These are phyloP conservation scores for Cercopithecus neglectus DNA, from an alignment of 2,797 vertebrate species.

Conservation along the genomic window DNA sequence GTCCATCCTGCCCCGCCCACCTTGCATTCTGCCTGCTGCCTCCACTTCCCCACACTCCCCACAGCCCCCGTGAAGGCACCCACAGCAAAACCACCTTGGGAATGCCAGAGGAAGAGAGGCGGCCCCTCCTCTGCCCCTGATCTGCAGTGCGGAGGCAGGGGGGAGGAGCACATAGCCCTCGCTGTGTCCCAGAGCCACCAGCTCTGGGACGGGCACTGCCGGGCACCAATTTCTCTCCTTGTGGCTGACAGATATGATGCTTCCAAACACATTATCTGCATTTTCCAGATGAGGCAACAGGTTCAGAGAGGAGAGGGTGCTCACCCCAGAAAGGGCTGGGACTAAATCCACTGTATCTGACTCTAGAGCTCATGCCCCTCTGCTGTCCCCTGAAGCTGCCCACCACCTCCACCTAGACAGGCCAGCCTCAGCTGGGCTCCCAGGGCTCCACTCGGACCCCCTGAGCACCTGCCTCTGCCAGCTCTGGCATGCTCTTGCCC, in stretches of 20 bases:
- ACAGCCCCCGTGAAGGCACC: background rate
- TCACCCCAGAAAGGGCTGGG: background rate
- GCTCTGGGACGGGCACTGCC: background rate
- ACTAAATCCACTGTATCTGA: background rate
- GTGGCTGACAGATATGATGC: rapidly evolving
- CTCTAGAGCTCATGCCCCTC: background rate
- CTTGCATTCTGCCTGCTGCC: background rate
- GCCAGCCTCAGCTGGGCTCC: background rate
- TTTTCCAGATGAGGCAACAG: background rate
- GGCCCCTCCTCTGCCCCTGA: background rate
- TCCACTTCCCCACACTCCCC: background rate
- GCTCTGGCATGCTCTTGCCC: background rate
- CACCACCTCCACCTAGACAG: background rate
- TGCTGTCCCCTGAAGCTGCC: rapidly evolving
- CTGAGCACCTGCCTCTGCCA: background rate
- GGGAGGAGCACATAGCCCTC: background rate
- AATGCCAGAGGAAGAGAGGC: background rate
- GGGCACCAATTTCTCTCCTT: background rate
- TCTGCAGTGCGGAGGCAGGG: background rate
- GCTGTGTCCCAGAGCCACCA: too few species aligned
- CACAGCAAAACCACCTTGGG: background rate
- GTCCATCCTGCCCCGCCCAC: rapidly evolving
- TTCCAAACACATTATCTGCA: background rate
- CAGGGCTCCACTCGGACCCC: background rate
- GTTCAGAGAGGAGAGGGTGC: background rate